Base-by-base conservation (phyloP, 1,140 invertebrate genomes). In the Pteromalus puparum region DNA sequence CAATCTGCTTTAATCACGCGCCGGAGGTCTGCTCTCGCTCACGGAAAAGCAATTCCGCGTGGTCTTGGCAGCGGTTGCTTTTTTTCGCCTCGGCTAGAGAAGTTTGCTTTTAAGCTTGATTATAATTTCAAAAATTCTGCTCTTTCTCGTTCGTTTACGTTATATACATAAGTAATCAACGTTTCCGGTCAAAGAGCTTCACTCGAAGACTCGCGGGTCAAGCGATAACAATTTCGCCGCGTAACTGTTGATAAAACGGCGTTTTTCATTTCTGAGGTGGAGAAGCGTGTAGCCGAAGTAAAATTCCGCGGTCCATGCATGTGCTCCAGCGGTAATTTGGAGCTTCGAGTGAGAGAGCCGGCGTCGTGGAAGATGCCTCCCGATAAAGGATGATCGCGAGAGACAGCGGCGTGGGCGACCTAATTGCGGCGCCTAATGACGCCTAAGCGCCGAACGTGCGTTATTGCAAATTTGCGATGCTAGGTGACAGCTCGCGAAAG, bases 371-470 rank as follows among this genome's bases (percentile, higher is more conserved):
- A 42, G 38, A 42, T 42, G 38, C 38, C 38, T 42, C 7, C 9
- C 6, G 38, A 30, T 70, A 30, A 74, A 74, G 72, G 72, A 74
- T 42, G 72, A 70, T 70, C 68, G 28, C 75, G 9, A 65, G 24
- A 53, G 30, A 7, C 24, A 30, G 38, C 9, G 42, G 75, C 28
- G 12, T 15, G 15, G 76, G 26, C 24, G 24, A n/a, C 53, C 34
- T 84, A 84, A 80, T 84, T 79, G 18, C 53, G 48, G 10, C 46
- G 34, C 46, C 70, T 84, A 84, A 84, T 78, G 68, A 48, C 46
- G 48, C 68, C 38, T 38, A 72, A 79, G 26, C 65, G 38, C 1
- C n/a, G 30, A 28, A 24, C 28, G 46, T 1, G 21, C 13, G 68
- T 67, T 84, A 72, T 79, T 80, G 83, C 67, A 76, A 80, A 74